Conservation (phyloP, 2,888 invertebrate species). For the Synergus itoensis region DNA sequence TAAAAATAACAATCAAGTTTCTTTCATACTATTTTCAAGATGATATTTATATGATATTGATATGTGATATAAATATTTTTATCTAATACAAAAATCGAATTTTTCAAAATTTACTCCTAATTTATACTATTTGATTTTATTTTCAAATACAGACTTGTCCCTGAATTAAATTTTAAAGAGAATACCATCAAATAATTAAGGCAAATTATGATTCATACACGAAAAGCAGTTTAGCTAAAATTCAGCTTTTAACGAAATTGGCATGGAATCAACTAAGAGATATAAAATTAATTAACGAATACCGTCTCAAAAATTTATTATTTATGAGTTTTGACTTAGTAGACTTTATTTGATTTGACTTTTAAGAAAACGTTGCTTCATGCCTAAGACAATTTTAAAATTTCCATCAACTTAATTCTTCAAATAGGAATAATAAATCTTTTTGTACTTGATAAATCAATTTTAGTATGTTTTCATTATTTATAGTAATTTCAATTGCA, state of each 20-base stretch:
- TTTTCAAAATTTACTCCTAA: no score
- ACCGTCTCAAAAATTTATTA: neutral
- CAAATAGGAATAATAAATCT: neutral
- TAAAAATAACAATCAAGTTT: no score
- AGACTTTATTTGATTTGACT: neutral
- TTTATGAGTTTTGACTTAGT: neutral
- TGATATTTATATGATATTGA: no score
- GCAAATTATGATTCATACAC: neutral
- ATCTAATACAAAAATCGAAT: no score
- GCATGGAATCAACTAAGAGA: neutral
- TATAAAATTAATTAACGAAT: neutral
- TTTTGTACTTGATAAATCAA: slow-evolving; percentile 17
- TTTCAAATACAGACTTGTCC: neutral
- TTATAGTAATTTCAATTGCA: slow-evolving; percentile 56
- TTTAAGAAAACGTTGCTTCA: neutral
- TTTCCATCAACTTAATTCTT: neutral
- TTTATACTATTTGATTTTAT: neutral
- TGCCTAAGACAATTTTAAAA: neutral
- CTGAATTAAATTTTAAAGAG: neutral
- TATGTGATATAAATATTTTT: no score
- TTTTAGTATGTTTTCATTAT: slow-evolving; percentile 14
- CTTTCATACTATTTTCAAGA: no score
- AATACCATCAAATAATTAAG: neutral
- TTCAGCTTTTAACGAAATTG: neutral
- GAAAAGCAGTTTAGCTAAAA: neutral